phyloP scores from a whole-genome alignment of 2,888 invertebrate species.

The Cephus runcator region DNA sequence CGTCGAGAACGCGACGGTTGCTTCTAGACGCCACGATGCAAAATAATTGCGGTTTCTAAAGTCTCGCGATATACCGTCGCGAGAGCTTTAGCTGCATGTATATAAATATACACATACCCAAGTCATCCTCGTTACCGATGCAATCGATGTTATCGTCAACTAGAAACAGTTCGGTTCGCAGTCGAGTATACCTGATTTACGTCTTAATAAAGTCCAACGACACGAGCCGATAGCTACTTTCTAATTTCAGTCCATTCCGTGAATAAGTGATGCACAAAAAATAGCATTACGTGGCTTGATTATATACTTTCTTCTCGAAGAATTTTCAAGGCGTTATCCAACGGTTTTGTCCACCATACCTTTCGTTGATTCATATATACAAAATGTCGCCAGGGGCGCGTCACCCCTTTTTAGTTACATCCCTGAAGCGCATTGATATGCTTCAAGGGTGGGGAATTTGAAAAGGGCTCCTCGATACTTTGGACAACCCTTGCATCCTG shows the following conservation, averaged over 20 bases:
- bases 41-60: not conserved
- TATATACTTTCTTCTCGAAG: not conserved
- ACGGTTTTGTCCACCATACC: not conserved
- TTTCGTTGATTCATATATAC: not conserved
- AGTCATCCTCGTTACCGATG: not conserved
- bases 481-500: slow-evolving; percentile 43
- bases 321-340: not conserved
- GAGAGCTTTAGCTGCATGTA: not conserved
- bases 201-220: not conserved
- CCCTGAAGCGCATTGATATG: slow-evolving; percentile 22
- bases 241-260: not conserved
- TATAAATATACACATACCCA: not conserved
- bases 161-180: not conserved
- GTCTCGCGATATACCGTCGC: not conserved
- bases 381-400: not conserved
- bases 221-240: not conserved
- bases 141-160: not conserved
- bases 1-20: not conserved
- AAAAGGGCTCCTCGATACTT: slow-evolving; percentile 20
- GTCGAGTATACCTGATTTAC: not conserved
- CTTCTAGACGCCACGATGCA: not conserved
- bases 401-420: slow-evolving; percentile 8
- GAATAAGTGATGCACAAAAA: not conserved
- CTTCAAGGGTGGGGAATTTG: slow-evolving; percentile 18
- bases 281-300: not conserved